Evolutionary conservation across 1,140 invertebrate genomes (phyloP), one percentile per base, ranked within the genome.

Genomic region (Psilanteris sp.): DNA sequence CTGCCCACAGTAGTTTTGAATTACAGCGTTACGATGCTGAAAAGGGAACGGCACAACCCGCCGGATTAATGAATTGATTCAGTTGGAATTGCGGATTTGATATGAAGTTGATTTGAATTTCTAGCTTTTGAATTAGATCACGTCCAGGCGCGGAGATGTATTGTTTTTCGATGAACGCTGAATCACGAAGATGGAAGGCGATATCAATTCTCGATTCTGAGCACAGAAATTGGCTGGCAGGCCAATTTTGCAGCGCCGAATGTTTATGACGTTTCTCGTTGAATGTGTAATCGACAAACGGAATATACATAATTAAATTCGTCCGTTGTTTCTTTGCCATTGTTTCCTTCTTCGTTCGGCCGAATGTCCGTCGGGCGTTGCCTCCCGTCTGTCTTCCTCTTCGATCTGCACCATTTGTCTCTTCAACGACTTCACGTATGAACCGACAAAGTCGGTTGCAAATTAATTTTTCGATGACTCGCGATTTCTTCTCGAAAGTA

Each of bases 211-310:
- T 70, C 43, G 34, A 68, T 66, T 73, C 39, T 48, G 41, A 55
- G 39, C 22, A 32, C 46, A 79, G 62, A 66, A 62, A 73, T 78
- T 80, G 79, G 77, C 68, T 81, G 80, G 36, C 62, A 37, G 77
- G 43, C 77, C 81, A 83, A 80, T 79, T 75, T 68, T 67, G 75
- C 44, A 55, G 29, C 36, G 14, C 68, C 77, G 64, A 66, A 68
- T 67, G 70, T 71, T 75, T 66, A 50, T 67, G 61, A 70, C 66
- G 44, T 74, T 64, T 70, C 37, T 29, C 15, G 46, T 59, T 55
- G 44, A 31, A 52, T 52, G 43, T 70, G 50, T 70, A 59, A 70
- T 54, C 52, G 43, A 70, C 24, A 16, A 62, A 68, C 48, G 55
- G 55, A 67, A 62, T 41, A 57, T 37, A 14, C 34, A 41, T 57